Percentiles rank a stretch among this genome's conserved stretches.
Conservation (phyloP, 2,113 vertebrate species). For the Trogon melanurus region DNA sequence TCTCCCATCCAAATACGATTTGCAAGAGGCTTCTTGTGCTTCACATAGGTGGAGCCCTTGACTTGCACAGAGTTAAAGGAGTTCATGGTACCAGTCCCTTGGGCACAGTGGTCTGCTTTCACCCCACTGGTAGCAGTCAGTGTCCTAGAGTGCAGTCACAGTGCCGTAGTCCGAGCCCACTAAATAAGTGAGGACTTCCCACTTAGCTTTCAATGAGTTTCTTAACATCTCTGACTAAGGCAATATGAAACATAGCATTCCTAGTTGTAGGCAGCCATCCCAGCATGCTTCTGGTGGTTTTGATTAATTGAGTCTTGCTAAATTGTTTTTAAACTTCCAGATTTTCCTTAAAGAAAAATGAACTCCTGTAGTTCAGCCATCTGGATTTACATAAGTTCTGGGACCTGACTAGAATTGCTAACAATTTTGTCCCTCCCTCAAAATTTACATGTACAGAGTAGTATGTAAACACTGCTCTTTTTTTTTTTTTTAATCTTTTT, state of each 20-base stretch:
- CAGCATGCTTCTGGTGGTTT: background rate
- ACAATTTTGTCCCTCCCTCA: background rate
- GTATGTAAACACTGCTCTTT: background rate
- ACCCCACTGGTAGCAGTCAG: background rate
- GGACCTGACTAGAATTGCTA: background rate
- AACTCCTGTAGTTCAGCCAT: conserved; percentile 13
- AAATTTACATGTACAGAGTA: background rate
- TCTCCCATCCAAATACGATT: background rate
- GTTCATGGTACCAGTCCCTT: too few relatives aligned
- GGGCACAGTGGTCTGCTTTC: background rate
- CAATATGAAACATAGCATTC: background rate
- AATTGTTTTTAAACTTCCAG: conserved; percentile 45
- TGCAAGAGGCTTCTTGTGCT: background rate
- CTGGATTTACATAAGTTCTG: conserved; percentile 7
- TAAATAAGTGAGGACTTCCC: background rate
- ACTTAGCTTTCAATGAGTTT: background rate
- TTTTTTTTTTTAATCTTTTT: background rate
- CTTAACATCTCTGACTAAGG: background rate
- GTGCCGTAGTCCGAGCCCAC: background rate
- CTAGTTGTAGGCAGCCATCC: background rate
- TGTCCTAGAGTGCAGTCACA: background rate
- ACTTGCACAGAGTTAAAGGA: background rate
- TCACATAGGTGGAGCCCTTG: background rate
- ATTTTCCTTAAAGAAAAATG: conserved; percentile 28
- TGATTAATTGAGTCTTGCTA: conserved; percentile 34